These are phyloP conservation scores for Microchirus variegatus DNA, from an alignment of 2,797 vertebrate species.

Conservation along the genomic window DNA sequence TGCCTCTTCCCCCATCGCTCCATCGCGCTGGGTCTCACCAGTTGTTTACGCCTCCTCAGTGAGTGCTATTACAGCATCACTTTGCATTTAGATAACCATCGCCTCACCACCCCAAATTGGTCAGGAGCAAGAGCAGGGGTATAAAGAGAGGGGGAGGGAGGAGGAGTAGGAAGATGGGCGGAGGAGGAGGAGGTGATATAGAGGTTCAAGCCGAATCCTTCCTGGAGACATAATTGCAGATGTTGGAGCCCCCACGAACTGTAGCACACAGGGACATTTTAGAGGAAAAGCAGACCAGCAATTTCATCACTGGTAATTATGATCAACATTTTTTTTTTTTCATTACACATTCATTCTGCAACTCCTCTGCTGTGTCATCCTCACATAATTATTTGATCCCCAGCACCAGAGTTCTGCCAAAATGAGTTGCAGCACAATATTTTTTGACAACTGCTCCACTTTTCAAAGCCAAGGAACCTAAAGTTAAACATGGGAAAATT, in stretches of 20 bases:
- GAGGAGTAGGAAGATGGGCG: constrained; percentile 14
- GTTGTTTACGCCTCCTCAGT: constrained; percentile 64
- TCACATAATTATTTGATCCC: constrained; percentile 30
- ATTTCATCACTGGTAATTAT: constrained; percentile 57
- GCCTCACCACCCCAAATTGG: constrained; percentile 74
- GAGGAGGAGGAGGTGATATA: constrained; percentile 41
- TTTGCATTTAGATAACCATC: constrained; percentile 87
- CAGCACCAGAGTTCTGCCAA: background rate
- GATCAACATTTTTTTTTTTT: constrained; percentile 47
- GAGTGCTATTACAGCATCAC: constrained; percentile 82
- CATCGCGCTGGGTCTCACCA: constrained; percentile 53
- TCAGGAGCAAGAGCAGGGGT: constrained; percentile 47
- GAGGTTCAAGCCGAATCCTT: constrained; percentile 60
- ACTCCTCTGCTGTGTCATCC: constrained; percentile 33
- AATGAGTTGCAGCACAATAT: constrained; percentile 20
- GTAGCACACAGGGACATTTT: constrained; percentile 40
- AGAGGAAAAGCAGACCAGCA: constrained; percentile 54
- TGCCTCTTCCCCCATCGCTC: constrained; percentile 13
- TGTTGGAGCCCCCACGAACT: constrained; percentile 36
- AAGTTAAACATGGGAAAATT: background rate
- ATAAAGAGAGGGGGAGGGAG: constrained; percentile 16
- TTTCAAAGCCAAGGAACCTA: constrained; percentile 18
- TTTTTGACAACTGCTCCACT: constrained; percentile 22
- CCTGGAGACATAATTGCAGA: constrained; percentile 70
- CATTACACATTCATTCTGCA: constrained; percentile 41